Base-by-base conservation (phyloP, 2,888 invertebrate genomes). In the Chouioia cunea region DNA sequence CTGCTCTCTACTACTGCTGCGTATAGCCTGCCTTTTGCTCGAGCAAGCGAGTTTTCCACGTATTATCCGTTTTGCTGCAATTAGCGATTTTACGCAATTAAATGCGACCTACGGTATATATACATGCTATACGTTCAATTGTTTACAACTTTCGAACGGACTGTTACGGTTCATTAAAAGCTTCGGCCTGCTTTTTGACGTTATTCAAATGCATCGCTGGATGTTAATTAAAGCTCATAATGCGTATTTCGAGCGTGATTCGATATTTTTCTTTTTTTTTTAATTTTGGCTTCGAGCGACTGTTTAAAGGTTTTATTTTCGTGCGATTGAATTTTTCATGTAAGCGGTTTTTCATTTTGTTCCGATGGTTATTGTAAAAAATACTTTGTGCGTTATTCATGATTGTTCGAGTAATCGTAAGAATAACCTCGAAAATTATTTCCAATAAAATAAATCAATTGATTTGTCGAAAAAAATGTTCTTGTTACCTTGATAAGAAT, bases 61-160 rank as follows among this genome's bases (percentile, higher is more conserved):
- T 60, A 62, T 52, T 48, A 67, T 27, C 48, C 50, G 56, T 71
- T 66, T 62, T 60, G 50, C 56, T 65, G 62, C 65, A 73, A 73
- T 73, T 73, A 73, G 72, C 44, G 60, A 68, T 67, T 62, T 62
- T 64, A 47, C 68, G 56, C 54, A 73, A 71, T 70, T 68, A 70
- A 70, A 71, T 60, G n/a, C 27, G 6, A 20, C n/a, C 16, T 50
- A 50, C n/a, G n/a, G n/a, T 50, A 48, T 6, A n/a, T 50, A 48
- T 16, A 48, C 48, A 16, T 4, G 15, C 27, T 12, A 27, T 57
- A 23, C 18, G 27, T 10, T 23, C 52, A 58, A 63, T 69, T 69
- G 69, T 63, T 69, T 69, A 69, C 69, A 69, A 69, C 52, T 69
- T 69, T 63, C 36, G 52, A 36, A 14, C 3, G 4, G 10, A 48